These are phyloP conservation scores for Xestobium rufovillosum DNA, from an alignment of 2,888 invertebrate species.

Conservation along the genomic window DNA sequence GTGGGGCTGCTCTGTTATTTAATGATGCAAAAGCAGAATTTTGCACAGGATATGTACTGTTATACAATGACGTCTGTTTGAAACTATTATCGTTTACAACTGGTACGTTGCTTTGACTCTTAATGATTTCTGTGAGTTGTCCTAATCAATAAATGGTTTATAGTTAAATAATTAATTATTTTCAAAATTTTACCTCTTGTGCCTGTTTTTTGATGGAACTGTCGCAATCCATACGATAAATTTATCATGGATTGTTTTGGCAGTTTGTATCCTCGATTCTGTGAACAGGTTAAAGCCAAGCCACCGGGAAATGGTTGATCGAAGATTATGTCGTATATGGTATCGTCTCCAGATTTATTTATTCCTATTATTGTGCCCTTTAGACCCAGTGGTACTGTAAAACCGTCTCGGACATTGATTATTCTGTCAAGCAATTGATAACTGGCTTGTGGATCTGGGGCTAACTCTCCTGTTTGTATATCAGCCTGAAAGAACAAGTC, in stretches of 20 bases:
- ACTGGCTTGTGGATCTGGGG: conserved; percentile 61
- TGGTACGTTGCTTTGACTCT: background rate
- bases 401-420: conserved; percentile 65
- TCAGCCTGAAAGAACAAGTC: conserved; percentile 37
- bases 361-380: conserved; percentile 80
- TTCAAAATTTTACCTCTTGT: conserved; percentile 24
- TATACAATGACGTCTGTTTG: background rate
- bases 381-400: conserved; percentile 72
- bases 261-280: conserved; percentile 48
- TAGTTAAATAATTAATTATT: background rate
- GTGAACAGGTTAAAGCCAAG: conserved; percentile 45
- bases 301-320: conserved; percentile 70
- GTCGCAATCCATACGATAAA: conserved; percentile 49
- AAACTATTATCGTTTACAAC: background rate
- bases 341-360: conserved; percentile 42
- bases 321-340: conserved; percentile 72
- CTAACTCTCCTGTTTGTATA: conserved; percentile 43
- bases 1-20: background rate
- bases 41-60: conserved; percentile 2
- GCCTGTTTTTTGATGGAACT: conserved; percentile 37
- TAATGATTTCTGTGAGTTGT: background rate
- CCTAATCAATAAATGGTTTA: background rate
- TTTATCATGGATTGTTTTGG: conserved; percentile 51
- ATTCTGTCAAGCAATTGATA: conserved; percentile 77
- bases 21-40: background rate